These are phyloP conservation scores for Cherax quadricarinatus DNA, from an alignment of 1,140 invertebrate genomes.

Conservation along the genomic window DNA sequence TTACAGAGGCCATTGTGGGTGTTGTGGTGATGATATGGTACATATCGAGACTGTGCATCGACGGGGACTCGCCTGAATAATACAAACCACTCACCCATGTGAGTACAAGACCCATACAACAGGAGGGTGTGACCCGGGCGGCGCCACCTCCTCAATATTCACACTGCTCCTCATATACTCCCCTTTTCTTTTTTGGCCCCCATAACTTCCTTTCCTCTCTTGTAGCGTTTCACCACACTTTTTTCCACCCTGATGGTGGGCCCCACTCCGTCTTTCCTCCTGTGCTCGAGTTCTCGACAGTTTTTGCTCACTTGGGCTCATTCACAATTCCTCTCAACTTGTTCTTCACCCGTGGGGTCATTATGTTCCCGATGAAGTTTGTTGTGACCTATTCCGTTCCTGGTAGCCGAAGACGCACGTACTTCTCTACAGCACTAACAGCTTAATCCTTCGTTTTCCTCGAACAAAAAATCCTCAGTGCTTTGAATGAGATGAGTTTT, in stretches of 20 bases:
- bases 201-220: conserved; percentile 39
- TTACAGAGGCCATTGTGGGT: too few species aligned
- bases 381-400: too few species aligned
- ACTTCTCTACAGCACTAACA: too few species aligned
- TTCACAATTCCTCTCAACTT: background rate
- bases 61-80: too few species aligned
- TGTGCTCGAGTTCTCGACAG: background rate
- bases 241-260: conserved; percentile 3
- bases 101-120: background rate
- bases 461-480: too few species aligned
- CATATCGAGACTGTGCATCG: too few species aligned
- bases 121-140: background rate
- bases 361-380: background rate
- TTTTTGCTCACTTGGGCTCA: background rate
- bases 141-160: conserved; percentile 35
- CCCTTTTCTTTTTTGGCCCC: conserved; percentile 10
- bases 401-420: background rate
- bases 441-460: too few species aligned
- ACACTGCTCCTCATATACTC: conserved; percentile 17
- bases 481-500: too few species aligned
- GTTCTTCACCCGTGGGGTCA: background rate
- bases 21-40: too few species aligned
- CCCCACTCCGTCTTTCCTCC: background rate
- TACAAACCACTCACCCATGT: background rate
- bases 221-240: background rate